phyloP scores from a whole-genome alignment of 2,113 vertebrate genomes.

The Tenrec ecaudatus region DNA sequence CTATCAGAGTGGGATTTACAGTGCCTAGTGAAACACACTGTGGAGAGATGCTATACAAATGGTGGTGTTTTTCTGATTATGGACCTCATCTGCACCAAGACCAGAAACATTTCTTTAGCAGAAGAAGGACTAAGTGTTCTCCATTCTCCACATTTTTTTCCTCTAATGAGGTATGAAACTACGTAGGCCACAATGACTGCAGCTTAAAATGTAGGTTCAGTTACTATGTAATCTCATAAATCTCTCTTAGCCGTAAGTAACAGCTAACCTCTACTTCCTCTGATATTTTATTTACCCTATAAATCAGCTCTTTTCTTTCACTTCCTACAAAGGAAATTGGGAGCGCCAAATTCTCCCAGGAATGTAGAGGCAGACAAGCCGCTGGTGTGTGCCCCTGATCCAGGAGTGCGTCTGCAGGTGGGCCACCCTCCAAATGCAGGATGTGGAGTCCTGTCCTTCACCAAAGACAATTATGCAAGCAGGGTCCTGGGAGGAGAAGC shows the following conservation, averaged over 20 bases:
- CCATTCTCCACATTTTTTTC: conserved; percentile 46
- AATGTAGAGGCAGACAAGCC: conserved; percentile 30
- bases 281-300: conserved; percentile 71
- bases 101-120: conserved; percentile 68
- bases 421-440: conserved; percentile 3
- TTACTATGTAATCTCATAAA: conserved; percentile 80
- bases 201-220: conserved; percentile 71
- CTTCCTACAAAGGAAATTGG: conserved; percentile 67
- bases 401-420: not conserved
- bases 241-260: conserved; percentile 72
- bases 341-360: conserved; percentile 48
- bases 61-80: conserved; percentile 59
- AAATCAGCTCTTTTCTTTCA: conserved; percentile 74
- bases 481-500: not conserved
- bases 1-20: conserved; percentile 48
- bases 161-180: conserved; percentile 75
- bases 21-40: conserved; percentile 42
- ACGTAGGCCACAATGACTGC: conserved; percentile 68
- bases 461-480: not conserved
- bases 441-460: conserved; percentile 26
- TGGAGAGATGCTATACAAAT: conserved; percentile 67
- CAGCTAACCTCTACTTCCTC: conserved; percentile 76
- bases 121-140: conserved; percentile 73
- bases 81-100: conserved; percentile 64
- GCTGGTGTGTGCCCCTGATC: conserved; percentile 34